Evolutionary conservation across 2,797 vertebrate species (phyloP), one percentile per base, ranked within the genome.

Genomic region (Syngnathus acus): DNA sequence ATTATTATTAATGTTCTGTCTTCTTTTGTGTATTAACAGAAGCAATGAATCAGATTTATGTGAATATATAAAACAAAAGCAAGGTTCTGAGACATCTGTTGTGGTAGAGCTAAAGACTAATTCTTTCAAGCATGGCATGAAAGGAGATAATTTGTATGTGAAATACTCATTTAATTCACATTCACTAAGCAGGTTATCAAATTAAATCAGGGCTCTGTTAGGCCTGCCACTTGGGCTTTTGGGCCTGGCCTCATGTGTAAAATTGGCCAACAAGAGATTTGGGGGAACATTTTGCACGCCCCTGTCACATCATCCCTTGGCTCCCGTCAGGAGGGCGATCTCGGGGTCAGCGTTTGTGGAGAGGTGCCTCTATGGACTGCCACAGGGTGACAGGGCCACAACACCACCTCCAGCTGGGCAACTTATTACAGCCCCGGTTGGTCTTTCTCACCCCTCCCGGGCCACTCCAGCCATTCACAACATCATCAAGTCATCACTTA

Each of bases 131-230:
- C 64, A 16, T 39, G 32, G 50, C 64, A 54, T 65, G 81, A 87
- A 82, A 82, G 76, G 79, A 83, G 81, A 87, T 86, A 69, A 87
- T 89, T 88, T 87, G 86, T 86, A 88, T 85, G 78, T 90, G 92
- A 94, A 95, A 94, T 97, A 94, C 93, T 94, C 93, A 93, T 98
- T 96, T 97, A 95, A 98, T 95, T 93, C 95, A 90, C 94, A 95
- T 95, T 94, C 93, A 93, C 94, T 90, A 94, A 92, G 93, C 93
- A 93, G 94, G 94, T 95, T 95, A 97, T 97, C 95, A 95, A 96
- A 97, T 98, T 93, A 96, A 96, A 94, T 92, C 91, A 91, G 93
- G 78, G 72, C 82, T 89, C 87, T 90, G 89, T 96, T 95, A 95
- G 93, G 92, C 92, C 93, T 92, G 94, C 95, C 93, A 93, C 89